phyloP scores from a whole-genome alignment of 1,140 invertebrate genomes.

The Amyelois transitella region DNA sequence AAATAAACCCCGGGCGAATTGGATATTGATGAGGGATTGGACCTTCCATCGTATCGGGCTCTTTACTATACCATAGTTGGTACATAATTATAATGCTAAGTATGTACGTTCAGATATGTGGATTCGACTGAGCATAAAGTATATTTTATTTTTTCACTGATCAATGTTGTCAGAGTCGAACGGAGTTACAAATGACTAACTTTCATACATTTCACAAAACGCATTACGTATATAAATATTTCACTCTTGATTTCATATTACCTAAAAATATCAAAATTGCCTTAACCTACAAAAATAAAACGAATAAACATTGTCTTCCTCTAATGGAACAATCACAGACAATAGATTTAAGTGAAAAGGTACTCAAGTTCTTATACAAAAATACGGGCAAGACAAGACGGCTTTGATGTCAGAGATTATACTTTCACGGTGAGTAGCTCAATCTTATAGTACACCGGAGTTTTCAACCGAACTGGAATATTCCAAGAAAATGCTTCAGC shows the following conservation, averaged over 20 bases:
- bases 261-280: too few relatives aligned
- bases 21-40: constrained; percentile 19
- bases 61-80: neutral
- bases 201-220: too few relatives aligned
- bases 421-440: neutral
- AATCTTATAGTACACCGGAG: neutral
- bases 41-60: neutral
- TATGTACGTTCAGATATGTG: neutral
- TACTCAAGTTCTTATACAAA: neutral
- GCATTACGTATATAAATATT: too few relatives aligned
- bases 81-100: neutral
- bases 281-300: too few relatives aligned
- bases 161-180: too few relatives aligned
- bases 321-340: too few relatives aligned
- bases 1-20: constrained; percentile 12
- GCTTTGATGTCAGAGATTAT: neutral
- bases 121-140: too few relatives aligned
- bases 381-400: neutral
- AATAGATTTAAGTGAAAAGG: too few relatives aligned
- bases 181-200: too few relatives aligned
- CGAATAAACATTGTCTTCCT: too few relatives aligned
- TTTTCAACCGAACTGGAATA: neutral
- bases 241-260: too few relatives aligned
- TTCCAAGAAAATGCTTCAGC: constrained; percentile 5
- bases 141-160: too few relatives aligned